These are phyloP conservation scores for Oncopeltus fasciatus DNA, from an alignment of 1,140 invertebrate genomes.

Conservation along the genomic window DNA sequence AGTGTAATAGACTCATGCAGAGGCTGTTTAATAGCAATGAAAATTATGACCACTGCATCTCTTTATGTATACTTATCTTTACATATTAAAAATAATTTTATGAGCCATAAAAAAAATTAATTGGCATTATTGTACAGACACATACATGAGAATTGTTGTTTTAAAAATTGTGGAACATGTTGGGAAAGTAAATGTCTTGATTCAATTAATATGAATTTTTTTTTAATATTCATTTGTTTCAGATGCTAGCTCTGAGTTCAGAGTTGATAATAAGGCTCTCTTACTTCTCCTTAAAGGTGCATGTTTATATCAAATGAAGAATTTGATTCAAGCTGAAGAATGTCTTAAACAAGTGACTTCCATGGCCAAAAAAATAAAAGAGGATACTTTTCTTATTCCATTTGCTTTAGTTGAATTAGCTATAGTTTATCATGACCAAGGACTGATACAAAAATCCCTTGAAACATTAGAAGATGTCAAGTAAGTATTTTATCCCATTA, in stretches of 20 bases:
- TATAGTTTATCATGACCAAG: slow-evolving; percentile 53
- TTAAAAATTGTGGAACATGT: no score
- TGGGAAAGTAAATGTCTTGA: no score
- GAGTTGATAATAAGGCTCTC: slow-evolving; percentile 63
- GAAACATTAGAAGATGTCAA: slow-evolving; percentile 67
- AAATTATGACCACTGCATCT: no score
- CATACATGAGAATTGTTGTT: no score
- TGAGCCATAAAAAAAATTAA: no score
- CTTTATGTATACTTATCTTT: no score
- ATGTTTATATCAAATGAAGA: slow-evolving; percentile 59
- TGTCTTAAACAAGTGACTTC: slow-evolving; percentile 51
- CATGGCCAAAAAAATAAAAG: slow-evolving; percentile 62
- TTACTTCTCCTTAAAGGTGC: slow-evolving; percentile 67
- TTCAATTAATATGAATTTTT: no score
- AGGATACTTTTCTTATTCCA: slow-evolving; percentile 73
- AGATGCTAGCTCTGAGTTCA: slow-evolving; percentile 2
- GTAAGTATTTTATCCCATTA: slow-evolving; percentile 18
- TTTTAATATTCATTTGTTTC: slow-evolving; percentile 4
- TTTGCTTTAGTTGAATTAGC: slow-evolving; percentile 78
- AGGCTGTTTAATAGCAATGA: no score
- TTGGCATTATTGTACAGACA: no score
- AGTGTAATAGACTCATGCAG: no score
- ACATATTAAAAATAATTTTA: no score
- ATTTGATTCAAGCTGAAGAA: slow-evolving; percentile 56
- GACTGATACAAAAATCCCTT: slow-evolving; percentile 49